Evolutionary conservation across 2,888 invertebrate genomes (phyloP), one percentile per base, ranked within the genome.

Genomic region (Poecilus cupreus): DNA sequence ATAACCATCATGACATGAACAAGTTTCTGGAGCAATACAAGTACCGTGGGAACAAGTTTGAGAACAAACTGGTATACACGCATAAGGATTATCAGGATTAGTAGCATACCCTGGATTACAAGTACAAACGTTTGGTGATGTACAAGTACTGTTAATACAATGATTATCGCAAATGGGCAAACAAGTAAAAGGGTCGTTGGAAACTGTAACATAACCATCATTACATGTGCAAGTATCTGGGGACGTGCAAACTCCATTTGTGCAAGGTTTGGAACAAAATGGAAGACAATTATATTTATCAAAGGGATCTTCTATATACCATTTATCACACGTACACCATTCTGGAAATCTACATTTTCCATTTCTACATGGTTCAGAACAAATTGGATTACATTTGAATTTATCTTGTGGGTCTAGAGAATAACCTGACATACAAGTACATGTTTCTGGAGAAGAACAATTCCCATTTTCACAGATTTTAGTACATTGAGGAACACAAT

Each of bases 1-100:
- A 54, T 85, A 90, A 37, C 89, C 89, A 16, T 86, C 85, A 83
- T 89, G 87, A 84, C 94, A 94, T 1, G 88, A 88, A 85, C 93
- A 93, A 24, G 89, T 88, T 80, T 92, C 91, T 0, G 91, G 91
- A 0, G 89, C 91, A 0, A 90, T 86, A 83, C 90, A 93, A 89
- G 81, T 88, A 0, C 91, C 91, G 84, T 91, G 90, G 6, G 84
- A 85, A 83, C 92, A 92, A 0, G 89, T 90, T 82, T 86, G 4
- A 60, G 57, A 26, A 60, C 77, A 77, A 39, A 60, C 46, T 20
- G 77, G 77, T 49, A 60, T 24, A 37, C 86, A 85, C 5, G 26
- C 11, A 11, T 18, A 57, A 20, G 57, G 22, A 20, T 70, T n/a
- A 13, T 10, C 43, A 11, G 20, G n/a, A n/a, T 74, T 11, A 46